These are phyloP conservation scores for Timema podura DNA, from an alignment of 2,888 invertebrate species.

Conservation along the genomic window DNA sequence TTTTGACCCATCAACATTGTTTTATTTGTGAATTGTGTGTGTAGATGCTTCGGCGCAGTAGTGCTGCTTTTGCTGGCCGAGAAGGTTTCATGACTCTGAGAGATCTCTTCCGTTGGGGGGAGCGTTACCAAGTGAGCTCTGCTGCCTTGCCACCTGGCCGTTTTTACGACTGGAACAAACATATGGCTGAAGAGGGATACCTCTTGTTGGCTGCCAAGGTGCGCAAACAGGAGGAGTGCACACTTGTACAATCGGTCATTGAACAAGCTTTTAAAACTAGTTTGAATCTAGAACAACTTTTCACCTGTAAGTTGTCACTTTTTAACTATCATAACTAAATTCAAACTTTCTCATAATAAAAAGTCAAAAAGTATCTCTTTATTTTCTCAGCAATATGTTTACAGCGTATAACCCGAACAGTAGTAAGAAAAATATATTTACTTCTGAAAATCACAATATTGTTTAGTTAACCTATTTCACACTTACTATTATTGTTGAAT, in stretches of 20 bases:
- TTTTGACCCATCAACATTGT: constrained; percentile 1
- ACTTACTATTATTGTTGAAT: no score
- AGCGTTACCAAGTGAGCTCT: constrained; percentile 76
- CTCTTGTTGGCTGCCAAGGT: constrained; percentile 91
- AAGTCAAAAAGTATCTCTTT: no score
- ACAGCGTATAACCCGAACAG: no score
- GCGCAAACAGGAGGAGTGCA: constrained; percentile 74
- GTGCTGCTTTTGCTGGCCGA: constrained; percentile 87
- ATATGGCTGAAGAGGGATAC: constrained; percentile 91
- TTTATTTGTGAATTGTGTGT: constrained; percentile 23
- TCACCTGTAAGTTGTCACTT: constrained; percentile 46
- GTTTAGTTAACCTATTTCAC: no score
- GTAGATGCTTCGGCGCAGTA: constrained; percentile 67
- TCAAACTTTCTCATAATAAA: no score
- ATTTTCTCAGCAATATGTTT: no score
- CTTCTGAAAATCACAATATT: no score
- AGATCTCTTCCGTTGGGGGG: constrained; percentile 96
- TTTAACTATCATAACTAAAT: no score
- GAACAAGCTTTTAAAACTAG: constrained; percentile 74
- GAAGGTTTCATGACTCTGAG: constrained; percentile 88
- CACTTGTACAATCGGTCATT: constrained; percentile 74
- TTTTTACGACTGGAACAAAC: constrained; percentile 95
- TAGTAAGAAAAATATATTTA: no score
- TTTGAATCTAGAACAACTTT: constrained; percentile 62
- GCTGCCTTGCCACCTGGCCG: constrained; percentile 49